Base-by-base conservation (phyloP, 2,113 vertebrate genomes). In the Lanius collurio region DNA sequence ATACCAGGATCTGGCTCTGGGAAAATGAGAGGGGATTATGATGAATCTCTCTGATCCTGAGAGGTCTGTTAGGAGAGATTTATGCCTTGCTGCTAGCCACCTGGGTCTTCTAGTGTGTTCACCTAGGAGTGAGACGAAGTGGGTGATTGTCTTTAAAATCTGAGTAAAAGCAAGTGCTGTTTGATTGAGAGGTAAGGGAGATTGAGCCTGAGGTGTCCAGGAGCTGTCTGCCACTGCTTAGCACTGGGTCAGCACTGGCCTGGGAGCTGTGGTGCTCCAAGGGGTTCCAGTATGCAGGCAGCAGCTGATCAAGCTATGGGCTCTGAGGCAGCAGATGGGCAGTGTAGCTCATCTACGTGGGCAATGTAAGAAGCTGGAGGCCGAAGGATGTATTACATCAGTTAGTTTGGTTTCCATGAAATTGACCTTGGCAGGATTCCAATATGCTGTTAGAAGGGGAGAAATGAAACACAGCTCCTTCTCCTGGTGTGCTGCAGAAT, bases 381-480 rank as follows among this genome's bases (percentile, higher is more conserved):
- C 65, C 1, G 8, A 13, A 90, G 87, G 57, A 64, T 75, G 89
- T 76, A 75, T 93, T 84, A 79, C 31, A 28, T 91, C 86, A 76
- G 42, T 53, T 83, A 37, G 78, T 89, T 74, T 87, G 75, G 11
- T 87, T 91, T 96, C 96, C 87, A 73, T 81, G 52, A 77, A 77
- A 71, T 69, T 94, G 67, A 82, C 71, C 83, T 65, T 93, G 69
- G 86, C 92, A 88, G 65, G 47, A 53, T 94, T 88, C 83, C 70
- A 60, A 4, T 3, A 14, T 30, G n/a, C 27, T 35, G 31, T 92
- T 86, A 67, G 75, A 91, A 90, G 10, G 83, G 87, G 80, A 91
- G 80, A 81, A 89, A 67, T 92, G 70, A 89, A 95, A 80, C 64
- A 65, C 83, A 96, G 89, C 69, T 87, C 62, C 82, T 83, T 93